Conservation (phyloP, 2,888 invertebrate species). For the Deladenus siricidicola region DNA sequence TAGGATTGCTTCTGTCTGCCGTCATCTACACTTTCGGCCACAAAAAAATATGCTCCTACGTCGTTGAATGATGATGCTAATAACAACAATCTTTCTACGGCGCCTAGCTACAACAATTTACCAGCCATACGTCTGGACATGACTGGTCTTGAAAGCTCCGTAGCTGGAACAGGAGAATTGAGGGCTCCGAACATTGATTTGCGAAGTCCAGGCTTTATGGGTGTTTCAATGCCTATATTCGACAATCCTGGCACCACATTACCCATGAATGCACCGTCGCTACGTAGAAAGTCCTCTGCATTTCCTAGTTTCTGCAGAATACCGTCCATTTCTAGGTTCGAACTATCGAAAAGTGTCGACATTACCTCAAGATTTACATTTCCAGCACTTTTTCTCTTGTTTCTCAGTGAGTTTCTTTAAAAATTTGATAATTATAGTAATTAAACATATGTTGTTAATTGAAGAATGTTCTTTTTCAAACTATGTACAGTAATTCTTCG, state of each 20-base stretch:
- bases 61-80: background rate
- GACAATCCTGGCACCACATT: too few relatives aligned
- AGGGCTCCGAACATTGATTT: background rate
- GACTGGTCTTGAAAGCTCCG: constrained; percentile 30
- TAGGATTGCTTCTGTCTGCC: constrained; percentile 50
- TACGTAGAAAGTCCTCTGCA: constrained; percentile 8
- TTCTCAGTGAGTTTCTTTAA: constrained; percentile 10
- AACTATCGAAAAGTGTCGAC: constrained; percentile 49
- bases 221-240: too few relatives aligned
- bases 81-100: constrained; percentile 19
- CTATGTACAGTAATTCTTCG: too few relatives aligned
- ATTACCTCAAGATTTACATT: constrained; percentile 43
- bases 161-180: constrained; percentile 5
- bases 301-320: constrained; percentile 8
- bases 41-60: constrained; percentile 6
- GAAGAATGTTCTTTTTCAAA: background rate
- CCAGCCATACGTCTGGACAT: constrained; percentile 39
- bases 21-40: constrained; percentile 22
- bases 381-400: constrained; percentile 23
- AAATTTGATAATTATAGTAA: too few relatives aligned
- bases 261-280: constrained; percentile 5
- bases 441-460: too few relatives aligned
- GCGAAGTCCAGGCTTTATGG: too few relatives aligned
- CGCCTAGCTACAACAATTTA: constrained; percentile 18
- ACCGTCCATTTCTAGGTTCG: constrained; percentile 27